These are phyloP conservation scores for Rhinolophus sinicus DNA, from an alignment of 2,113 vertebrate species.

Conservation along the genomic window DNA sequence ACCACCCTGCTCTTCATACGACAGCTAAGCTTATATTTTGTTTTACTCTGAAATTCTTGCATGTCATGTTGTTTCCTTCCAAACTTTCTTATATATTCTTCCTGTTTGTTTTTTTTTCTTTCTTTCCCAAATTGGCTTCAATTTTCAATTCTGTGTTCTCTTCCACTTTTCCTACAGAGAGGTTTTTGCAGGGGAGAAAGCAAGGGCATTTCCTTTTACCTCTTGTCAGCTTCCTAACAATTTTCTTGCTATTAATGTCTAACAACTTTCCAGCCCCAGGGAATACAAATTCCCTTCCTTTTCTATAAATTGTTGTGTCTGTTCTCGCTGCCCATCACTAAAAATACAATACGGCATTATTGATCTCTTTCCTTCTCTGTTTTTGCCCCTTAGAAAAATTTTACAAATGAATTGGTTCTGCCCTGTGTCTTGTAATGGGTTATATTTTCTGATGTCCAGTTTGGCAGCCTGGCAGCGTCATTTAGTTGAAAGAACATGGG, in stretches of 20 bases:
- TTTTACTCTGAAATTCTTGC: not conserved
- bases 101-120: not conserved
- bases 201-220: slow-evolving; percentile 47
- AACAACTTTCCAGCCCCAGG: slow-evolving; percentile 46
- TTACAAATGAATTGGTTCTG: not conserved
- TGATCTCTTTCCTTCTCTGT: not conserved
- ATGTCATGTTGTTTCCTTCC: not conserved
- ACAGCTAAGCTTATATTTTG: not conserved
- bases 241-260: slow-evolving; percentile 62
- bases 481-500: not conserved
- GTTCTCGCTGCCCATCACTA: not conserved
- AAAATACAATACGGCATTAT: not conserved
- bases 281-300: not conserved
- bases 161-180: not conserved
- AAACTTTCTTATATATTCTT: not conserved
- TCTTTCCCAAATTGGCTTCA: not conserved
- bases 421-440: not conserved
- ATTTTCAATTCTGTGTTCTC: not conserved
- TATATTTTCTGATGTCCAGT: not conserved
- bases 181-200: slow-evolving; percentile 24
- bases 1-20: not conserved
- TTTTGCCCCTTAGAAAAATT: not conserved
- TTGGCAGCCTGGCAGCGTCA: not conserved
- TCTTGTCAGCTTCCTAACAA: slow-evolving; percentile 53
- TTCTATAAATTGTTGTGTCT: not conserved